phyloP scores from a whole-genome alignment of 1,140 invertebrate genomes.

The Drosophila rhopaloa region DNA sequence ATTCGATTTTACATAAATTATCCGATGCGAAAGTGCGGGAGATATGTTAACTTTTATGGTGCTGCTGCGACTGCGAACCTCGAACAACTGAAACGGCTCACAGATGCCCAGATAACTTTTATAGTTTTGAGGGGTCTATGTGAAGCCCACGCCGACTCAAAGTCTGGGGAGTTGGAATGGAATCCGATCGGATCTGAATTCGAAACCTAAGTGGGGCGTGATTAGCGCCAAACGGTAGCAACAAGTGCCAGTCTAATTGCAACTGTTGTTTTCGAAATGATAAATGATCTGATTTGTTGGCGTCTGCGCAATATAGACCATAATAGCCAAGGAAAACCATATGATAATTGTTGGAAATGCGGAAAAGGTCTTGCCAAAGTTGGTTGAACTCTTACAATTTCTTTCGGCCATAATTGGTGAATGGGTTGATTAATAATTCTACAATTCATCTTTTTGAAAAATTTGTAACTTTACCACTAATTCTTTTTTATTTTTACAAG shows the following conservation, averaged over 20 bases:
- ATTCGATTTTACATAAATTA: constrained; percentile 44
- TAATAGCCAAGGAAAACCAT: constrained; percentile 21
- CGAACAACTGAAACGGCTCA: constrained; percentile 52
- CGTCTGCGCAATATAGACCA: constrained; percentile 20
- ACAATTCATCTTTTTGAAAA: not conserved
- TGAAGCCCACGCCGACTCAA: constrained; percentile 1
- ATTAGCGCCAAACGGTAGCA: constrained; percentile 56
- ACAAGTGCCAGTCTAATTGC: constrained; percentile 45
- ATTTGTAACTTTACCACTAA: not conserved
- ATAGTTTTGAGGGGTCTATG: constrained; percentile 39
- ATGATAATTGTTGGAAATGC: constrained; percentile 31
- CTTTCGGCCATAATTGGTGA: constrained; percentile 16
- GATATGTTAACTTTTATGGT: constrained; percentile 34
- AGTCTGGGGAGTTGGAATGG: constrained; percentile 35
- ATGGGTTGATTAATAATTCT: constrained; percentile 7
- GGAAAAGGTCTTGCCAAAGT: constrained; percentile 33
- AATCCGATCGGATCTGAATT: constrained; percentile 40
- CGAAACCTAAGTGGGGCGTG: constrained; percentile 47
- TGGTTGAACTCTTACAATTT: constrained; percentile 23
- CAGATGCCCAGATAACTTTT: constrained; percentile 53
- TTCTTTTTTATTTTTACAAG: not conserved
- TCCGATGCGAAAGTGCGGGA: constrained; percentile 19
- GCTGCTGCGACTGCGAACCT: constrained; percentile 33
- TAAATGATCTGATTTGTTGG: constrained; percentile 34
- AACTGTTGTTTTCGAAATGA: constrained; percentile 51